These are phyloP conservation scores for Dipodomys stephensi DNA, from an alignment of 2,113 vertebrate species.

Conservation along the genomic window DNA sequence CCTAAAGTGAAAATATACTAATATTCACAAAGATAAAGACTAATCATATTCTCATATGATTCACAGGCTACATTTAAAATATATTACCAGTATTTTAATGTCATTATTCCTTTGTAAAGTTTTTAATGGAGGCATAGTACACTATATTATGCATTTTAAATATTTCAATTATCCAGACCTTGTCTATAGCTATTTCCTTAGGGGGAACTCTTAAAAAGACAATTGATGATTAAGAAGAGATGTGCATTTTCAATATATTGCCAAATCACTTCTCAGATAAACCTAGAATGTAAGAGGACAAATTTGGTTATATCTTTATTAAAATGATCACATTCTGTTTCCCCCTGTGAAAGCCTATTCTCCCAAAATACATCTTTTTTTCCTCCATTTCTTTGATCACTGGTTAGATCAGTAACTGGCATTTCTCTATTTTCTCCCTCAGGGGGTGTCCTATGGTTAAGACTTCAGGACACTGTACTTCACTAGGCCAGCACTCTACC, in stretches of 20 bases:
- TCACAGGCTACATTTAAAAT: slow-evolving; percentile 34
- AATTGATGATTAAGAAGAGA: neutral
- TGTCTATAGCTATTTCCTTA: neutral
- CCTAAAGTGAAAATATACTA: slow-evolving; percentile 52
- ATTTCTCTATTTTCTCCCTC: neutral
- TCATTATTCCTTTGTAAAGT: no score
- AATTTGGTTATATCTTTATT: slow-evolving; percentile 1
- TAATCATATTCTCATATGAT: neutral
- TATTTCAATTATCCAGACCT: neutral
- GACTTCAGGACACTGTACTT: no score
- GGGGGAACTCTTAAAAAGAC: neutral
- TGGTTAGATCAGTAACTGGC: neutral
- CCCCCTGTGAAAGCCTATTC: neutral
- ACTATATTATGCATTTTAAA: neutral
- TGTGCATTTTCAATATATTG: neutral
- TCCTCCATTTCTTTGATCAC: slow-evolving; percentile 32
- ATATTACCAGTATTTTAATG: no score
- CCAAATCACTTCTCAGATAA: neutral
- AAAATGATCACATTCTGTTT: neutral
- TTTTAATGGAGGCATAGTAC: neutral
- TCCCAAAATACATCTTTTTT: neutral
- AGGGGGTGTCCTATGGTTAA: no score
- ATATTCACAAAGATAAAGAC: neutral
- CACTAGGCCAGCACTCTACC: no score
- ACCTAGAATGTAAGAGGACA: neutral